phyloP scores from a whole-genome alignment of 2,113 vertebrate genomes.

The Machaerirhynchus nigripectus region DNA sequence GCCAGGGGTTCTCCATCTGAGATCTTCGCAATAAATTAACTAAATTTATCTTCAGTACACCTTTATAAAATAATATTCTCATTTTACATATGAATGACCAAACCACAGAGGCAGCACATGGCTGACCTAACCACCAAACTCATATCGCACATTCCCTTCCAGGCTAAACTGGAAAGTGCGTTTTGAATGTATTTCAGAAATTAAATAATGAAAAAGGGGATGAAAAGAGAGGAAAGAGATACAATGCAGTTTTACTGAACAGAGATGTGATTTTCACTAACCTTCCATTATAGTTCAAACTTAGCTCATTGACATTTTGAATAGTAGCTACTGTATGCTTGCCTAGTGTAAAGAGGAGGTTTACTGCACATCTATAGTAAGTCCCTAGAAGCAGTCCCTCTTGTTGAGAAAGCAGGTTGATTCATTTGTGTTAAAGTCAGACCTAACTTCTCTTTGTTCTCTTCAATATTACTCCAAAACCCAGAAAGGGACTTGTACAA shows the following conservation, averaged over 20 bases:
- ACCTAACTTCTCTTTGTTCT: background rate
- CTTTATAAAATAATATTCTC: background rate
- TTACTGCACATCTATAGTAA: background rate
- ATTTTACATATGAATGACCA: background rate
- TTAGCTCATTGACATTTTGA: background rate
- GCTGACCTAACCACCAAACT: background rate
- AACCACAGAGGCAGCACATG: background rate
- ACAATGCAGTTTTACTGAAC: background rate
- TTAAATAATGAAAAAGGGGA: background rate
- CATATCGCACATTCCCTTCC: background rate
- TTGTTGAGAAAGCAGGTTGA: background rate
- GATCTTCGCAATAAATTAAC: background rate
- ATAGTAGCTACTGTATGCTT: background rate
- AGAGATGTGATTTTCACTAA: background rate
- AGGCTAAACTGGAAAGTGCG: background rate
- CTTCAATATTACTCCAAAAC: background rate
- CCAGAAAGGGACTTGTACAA: background rate
- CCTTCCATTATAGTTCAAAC: background rate
- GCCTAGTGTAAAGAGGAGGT: background rate
- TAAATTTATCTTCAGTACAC: background rate
- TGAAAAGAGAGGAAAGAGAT: background rate
- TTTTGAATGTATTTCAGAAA: background rate
- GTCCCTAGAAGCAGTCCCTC: background rate
- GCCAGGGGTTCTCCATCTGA: background rate
- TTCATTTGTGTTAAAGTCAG: background rate